phyloP scores from a whole-genome alignment of 2,888 invertebrate genomes.

The Eremobia ochroleuca region DNA sequence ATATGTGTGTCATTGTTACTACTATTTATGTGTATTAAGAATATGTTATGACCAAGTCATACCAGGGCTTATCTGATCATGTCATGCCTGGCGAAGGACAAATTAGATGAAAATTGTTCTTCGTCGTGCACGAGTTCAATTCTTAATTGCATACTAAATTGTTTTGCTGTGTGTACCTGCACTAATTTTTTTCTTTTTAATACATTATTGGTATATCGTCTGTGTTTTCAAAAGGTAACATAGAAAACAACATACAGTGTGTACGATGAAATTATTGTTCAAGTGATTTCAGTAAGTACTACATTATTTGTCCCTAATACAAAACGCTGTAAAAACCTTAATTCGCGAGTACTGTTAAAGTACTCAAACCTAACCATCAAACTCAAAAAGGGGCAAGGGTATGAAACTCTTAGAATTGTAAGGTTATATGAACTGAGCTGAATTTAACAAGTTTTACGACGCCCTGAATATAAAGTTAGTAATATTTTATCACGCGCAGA shows the following conservation, averaged over 20 bases:
- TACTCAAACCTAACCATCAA: not conserved
- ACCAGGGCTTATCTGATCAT: not conserved
- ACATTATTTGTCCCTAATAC: too few species aligned
- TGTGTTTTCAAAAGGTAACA: not conserved
- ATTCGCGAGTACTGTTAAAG: not conserved
- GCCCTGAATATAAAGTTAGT: not conserved
- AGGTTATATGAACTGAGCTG: not conserved
- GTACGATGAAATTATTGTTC: not conserved
- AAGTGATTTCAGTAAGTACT: not conserved
- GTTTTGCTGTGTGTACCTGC: not conserved
- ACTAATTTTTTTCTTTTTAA: not conserved
- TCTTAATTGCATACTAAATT: not conserved
- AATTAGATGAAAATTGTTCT: not conserved
- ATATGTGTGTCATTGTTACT: not conserved
- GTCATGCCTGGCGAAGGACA: too few species aligned
- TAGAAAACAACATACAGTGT: not conserved
- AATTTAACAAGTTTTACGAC: not conserved
- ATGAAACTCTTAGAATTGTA: not conserved
- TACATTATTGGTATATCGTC: not conserved
- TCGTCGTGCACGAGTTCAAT: not conserved
- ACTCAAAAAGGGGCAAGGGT: not conserved
- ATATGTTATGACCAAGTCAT: not conserved
- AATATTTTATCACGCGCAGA: not conserved
- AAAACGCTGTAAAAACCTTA: not conserved
- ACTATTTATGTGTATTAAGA: not conserved